These are phyloP conservation scores for Melieria omissa DNA, from an alignment of 2,888 invertebrate species.

Conservation along the genomic window DNA sequence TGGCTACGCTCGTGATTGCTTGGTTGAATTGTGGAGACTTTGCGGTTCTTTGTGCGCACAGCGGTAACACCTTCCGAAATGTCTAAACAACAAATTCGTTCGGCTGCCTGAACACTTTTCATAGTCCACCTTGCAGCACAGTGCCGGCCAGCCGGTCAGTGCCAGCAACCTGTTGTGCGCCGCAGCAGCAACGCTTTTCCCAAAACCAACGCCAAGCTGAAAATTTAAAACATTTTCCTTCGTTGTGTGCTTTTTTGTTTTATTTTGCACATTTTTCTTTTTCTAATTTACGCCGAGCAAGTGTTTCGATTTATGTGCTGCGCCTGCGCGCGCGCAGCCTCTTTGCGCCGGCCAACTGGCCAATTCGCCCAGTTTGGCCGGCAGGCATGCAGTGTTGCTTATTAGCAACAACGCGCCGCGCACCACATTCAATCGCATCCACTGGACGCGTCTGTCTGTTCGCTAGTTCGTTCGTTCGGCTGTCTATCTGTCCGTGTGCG, in stretches of 20 bases:
- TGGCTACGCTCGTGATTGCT: no score
- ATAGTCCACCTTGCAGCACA: constrained; percentile 8
- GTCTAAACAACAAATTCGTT: constrained; percentile 22
- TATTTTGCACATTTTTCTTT: constrained; percentile 4
- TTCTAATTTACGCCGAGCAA: not conserved
- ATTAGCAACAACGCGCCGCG: constrained; percentile 33
- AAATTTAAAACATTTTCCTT: constrained; percentile 8
- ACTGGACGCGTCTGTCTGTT: constrained; percentile 28
- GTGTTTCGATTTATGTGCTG: constrained; percentile 11
- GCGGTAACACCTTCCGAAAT: constrained; percentile 38
- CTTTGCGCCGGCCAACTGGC: constrained; percentile 23
- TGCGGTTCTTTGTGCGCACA: constrained; percentile 5
- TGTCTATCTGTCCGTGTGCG: constrained; percentile 21
- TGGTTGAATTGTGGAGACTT: not conserved
- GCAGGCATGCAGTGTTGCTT: constrained; percentile 29
- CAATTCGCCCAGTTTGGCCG: not conserved
- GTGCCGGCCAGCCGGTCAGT: not conserved
- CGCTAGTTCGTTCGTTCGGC: constrained; percentile 29
- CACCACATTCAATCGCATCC: not conserved
- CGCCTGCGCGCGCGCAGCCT: not conserved
- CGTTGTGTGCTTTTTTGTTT: not conserved
- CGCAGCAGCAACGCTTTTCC: constrained; percentile 4
- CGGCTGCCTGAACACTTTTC: constrained; percentile 41
- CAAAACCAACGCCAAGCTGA: constrained; percentile 17
- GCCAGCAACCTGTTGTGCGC: not conserved